Evolutionary conservation across 1,140 invertebrate species (phyloP).

Genomic region (Catajapyx aquilonaris): DNA sequence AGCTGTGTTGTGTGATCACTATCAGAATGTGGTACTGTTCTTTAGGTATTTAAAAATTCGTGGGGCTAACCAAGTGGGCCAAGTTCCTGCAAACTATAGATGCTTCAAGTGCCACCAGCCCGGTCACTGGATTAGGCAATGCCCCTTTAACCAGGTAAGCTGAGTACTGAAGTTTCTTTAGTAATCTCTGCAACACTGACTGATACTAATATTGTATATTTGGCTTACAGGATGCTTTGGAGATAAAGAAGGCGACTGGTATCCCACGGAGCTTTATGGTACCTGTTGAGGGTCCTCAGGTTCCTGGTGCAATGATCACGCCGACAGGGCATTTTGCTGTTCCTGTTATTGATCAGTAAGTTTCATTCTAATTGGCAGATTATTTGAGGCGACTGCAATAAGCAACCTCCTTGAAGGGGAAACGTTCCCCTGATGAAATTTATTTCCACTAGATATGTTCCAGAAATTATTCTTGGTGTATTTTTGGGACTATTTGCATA

Average conservation of each 20-base stretch:
- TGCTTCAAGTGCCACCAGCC: conserved; percentile 81
- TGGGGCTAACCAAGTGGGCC: conserved; percentile 64
- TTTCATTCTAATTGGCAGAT: no score
- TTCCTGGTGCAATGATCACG: conserved; percentile 81
- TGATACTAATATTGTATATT: no score
- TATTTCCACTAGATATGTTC: no score
- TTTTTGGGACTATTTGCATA: no score
- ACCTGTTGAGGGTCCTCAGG: conserved; percentile 65
- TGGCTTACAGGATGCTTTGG: neutral
- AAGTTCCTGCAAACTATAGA: conserved; percentile 68
- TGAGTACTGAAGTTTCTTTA: no score
- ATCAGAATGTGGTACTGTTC: no score
- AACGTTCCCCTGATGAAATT: no score
- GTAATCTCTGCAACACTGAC: no score
- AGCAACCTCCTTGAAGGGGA: no score
- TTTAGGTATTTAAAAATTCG: conserved; percentile 68
- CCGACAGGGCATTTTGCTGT: conserved; percentile 77
- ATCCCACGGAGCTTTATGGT: conserved; percentile 94
- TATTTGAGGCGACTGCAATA: no score
- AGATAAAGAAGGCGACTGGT: conserved; percentile 66
- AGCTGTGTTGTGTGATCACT: neutral
- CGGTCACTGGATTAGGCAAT: conserved; percentile 93
- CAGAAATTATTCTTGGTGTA: no score
- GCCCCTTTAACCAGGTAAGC: conserved; percentile 44
- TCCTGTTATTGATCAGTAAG: conserved; percentile 75